phyloP scores from a whole-genome alignment of 2,113 vertebrate genomes.

The Dolichallabes microphthalmus region DNA sequence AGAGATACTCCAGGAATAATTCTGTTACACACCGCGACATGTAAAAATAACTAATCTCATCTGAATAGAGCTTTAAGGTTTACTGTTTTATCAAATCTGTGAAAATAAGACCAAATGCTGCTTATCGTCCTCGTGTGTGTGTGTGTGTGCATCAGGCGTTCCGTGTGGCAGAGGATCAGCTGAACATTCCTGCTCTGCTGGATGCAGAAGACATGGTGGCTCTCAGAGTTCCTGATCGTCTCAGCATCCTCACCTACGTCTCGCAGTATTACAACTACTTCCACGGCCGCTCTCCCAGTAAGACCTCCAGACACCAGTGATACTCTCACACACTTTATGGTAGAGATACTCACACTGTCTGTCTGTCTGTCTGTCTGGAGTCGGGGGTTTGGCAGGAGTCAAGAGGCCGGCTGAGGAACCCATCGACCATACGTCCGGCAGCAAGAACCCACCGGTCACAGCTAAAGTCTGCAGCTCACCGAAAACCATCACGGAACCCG shows the following conservation, averaged over 20 bases:
- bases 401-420: constrained; percentile 78
- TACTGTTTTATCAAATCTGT: not conserved
- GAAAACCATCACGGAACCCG: constrained; percentile 55
- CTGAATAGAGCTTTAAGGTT: no score
- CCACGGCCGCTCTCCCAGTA: constrained; percentile 93
- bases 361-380: constrained; percentile 61
- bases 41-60: no score
- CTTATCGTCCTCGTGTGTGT: no score
- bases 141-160: constrained; percentile 78
- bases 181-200: constrained; percentile 93
- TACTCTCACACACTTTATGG: not conserved
- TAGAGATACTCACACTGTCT: not conserved
- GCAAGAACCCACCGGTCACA: constrained; percentile 72
- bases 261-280: constrained; percentile 99
- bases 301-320: constrained; percentile 52
- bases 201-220: constrained; percentile 97
- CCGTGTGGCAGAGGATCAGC: constrained; percentile 81
- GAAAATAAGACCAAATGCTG: no score
- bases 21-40: no score
- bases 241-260: constrained; percentile 95
- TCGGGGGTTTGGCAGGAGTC: constrained; percentile 84
- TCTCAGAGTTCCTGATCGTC: constrained; percentile 87
- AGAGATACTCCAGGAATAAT: no score
- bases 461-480: constrained; percentile 58
- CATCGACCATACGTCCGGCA: constrained; percentile 73